phyloP scores from a whole-genome alignment of 1,140 invertebrate genomes.

The Lasioglossum baleicum region DNA sequence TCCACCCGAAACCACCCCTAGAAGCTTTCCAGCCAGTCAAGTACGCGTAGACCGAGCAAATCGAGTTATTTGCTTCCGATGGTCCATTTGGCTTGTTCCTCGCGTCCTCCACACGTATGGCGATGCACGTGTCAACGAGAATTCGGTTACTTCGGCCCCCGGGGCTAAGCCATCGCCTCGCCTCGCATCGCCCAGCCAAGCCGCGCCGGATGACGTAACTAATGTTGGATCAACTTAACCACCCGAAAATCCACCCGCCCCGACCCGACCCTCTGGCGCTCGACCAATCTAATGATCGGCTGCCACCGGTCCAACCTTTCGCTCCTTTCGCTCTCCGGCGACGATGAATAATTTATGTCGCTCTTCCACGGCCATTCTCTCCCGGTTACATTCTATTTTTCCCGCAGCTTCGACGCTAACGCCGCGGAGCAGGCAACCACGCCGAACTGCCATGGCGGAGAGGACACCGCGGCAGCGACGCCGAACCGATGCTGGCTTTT shows the following conservation, averaged over 20 bases:
- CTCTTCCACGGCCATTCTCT: constrained; percentile 15
- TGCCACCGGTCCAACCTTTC: constrained; percentile 19
- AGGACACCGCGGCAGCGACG: background rate
- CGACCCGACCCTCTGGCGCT: constrained; percentile 32
- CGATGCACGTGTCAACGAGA: constrained; percentile 65
- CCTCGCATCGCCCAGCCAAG: too few species aligned
- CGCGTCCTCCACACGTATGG: constrained; percentile 31
- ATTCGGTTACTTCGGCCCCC: constrained; percentile 55
- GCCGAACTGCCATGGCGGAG: too few species aligned
- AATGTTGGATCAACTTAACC: constrained; percentile 53
- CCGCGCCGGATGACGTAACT: constrained; percentile 51
- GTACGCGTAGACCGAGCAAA: constrained; percentile 59
- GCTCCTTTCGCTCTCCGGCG: background rate
- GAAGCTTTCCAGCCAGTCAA: constrained; percentile 47
- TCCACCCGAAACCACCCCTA: constrained; percentile 21
- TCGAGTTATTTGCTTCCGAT: constrained; percentile 65
- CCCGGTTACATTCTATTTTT: constrained; percentile 19
- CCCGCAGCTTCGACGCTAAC: background rate
- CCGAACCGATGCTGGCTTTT: background rate
- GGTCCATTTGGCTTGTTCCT: constrained; percentile 57
- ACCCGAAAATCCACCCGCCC: too few species aligned
- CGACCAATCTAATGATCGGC: constrained; percentile 59
- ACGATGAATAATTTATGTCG: constrained; percentile 43
- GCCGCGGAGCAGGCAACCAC: too few species aligned
- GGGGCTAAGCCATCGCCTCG: constrained; percentile 48